Base-by-base conservation (phyloP, 2,797 vertebrate species). In the Notolepis coatsorum region DNA sequence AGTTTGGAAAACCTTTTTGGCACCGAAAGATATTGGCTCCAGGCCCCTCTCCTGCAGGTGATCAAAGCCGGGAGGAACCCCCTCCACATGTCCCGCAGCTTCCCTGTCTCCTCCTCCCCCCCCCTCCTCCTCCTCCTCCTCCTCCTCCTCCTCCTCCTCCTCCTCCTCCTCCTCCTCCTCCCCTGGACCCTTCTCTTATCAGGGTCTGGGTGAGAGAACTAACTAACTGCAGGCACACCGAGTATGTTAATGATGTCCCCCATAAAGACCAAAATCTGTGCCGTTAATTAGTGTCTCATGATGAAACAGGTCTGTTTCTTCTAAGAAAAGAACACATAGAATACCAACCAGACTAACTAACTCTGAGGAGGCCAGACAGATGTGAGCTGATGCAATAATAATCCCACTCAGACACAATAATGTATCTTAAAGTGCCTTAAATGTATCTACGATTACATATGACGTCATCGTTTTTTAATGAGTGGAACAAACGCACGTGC, bases 21-120 rank as follows among this genome's bases (percentile, higher is more conserved):
- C 56, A 13, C 2, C 23, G 30, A 47, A 43, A 0, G n/a, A 30
- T 3, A 5, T 20, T 49, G 48, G 45, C 67, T 33, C 2, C 51
- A 12, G 24, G 47, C 48, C 13, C n/a, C 31, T 15, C 31, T 30
- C 42, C 21, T 6, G 15, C 9, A 62, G 58, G 23, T 37, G 52
- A 80, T 78, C 65, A 81, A 75, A 79, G 67, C 45, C n/a, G 30
- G 35, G 58, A 52, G 65, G 71, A 51, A 68, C 53, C 51, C n/a
- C 53, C 71, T 71, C 64, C 80, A 84, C 71, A 76, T 80, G 77
- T 79, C 80, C 37, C 4, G 43, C 58, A 55, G 69, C 61, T 31
- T 24, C 7, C 52, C 33, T 3, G 13, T 38, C 20, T 27, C 25
- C 38, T 12, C 8, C n/a, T 12, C 28, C 25, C 12, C 17, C 15